Evolutionary conservation across 2,113 vertebrate genomes (phyloP).

Genomic region (Gymnobelideus leadbeateri): DNA sequence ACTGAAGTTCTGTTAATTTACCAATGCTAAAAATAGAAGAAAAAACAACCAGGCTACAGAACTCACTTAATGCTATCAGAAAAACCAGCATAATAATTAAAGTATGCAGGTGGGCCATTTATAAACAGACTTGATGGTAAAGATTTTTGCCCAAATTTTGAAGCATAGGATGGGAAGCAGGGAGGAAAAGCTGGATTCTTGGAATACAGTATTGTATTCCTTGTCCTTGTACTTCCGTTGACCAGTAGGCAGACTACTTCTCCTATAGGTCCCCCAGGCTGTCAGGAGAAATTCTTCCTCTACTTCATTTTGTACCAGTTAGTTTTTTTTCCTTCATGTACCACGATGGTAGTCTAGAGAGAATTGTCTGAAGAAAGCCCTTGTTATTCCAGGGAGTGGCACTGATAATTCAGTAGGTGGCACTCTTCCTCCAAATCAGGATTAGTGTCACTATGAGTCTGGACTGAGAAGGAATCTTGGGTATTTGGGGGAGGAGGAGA

Average conservation of each 20-base stretch:
- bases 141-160: neutral
- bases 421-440: neutral
- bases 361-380: neutral
- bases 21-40: neutral
- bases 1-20: neutral
- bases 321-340: neutral
- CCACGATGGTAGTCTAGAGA: neutral
- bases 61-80: neutral
- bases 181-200: neutral
- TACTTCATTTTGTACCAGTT: neutral
- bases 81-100: neutral
- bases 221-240: neutral
- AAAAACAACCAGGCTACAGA: neutral
- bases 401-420: neutral
- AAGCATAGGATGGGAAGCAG: neutral
- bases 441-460: neutral
- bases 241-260: conserved; percentile 1
- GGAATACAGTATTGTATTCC: neutral
- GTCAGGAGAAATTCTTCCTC: neutral
- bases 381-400: neutral
- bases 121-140: neutral
- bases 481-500: neutral
- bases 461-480: neutral
- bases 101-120: neutral
- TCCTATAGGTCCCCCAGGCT: too few relatives aligned